Evolutionary conservation across 2,888 invertebrate species (phyloP).

Genomic region (Andrena praecox): DNA sequence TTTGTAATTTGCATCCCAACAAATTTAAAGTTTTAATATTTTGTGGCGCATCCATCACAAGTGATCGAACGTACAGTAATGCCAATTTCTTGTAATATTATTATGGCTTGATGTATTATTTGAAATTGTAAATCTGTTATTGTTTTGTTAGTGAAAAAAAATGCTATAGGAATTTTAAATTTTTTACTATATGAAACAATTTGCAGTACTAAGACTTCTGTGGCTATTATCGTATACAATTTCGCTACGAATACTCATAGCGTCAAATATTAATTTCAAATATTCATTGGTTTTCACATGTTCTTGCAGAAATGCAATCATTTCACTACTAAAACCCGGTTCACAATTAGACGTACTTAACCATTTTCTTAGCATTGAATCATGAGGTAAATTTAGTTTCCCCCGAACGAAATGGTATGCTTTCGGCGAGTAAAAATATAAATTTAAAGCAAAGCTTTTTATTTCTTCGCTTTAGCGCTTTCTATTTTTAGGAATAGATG

Average conservation of each 20-base stretch:
- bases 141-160: neutral
- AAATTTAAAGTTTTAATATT: neutral
- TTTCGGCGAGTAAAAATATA: constrained; percentile 5
- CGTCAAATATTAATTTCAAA: constrained; percentile 22
- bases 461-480: neutral
- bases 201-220: neutral
- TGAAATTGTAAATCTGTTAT: neutral
- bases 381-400: neutral
- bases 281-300: neutral
- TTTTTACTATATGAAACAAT: neutral
- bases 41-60: neutral
- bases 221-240: constrained; percentile 9
- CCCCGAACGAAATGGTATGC: neutral
- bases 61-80: neutral
- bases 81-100: neutral
- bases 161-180: neutral
- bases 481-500: neutral
- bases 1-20: neutral
- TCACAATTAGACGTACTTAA: neutral
- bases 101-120: neutral
- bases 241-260: constrained; percentile 19
- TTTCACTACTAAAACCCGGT: neutral
- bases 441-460: constrained; percentile 9
- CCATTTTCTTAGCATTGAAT: neutral
- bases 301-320: neutral